Conservation (phyloP, 2,888 invertebrate species). For the Diarsia mendica region DNA sequence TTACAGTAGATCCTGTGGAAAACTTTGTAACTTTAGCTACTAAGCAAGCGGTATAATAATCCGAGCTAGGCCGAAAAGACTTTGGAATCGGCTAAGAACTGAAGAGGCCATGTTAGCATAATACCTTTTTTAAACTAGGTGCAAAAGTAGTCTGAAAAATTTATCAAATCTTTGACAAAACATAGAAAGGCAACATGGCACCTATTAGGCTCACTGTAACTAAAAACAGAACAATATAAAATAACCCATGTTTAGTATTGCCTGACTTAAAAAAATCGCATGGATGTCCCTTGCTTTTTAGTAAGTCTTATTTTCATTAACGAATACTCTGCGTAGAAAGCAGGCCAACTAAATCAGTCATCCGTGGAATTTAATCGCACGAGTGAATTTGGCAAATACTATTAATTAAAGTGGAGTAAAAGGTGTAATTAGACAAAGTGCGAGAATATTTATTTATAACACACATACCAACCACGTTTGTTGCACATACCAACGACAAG, state of each 20-base stretch:
- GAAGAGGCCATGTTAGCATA: neutral
- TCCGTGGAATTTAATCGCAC: neutral
- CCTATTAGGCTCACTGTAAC: neutral
- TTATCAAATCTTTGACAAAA: neutral
- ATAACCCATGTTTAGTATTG: neutral
- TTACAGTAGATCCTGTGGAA: too few relatives aligned
- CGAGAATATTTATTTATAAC: conserved; percentile 1
- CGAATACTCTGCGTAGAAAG: neutral
- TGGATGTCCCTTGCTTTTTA: neutral
- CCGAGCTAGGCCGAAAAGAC: too few relatives aligned
- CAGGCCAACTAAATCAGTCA: neutral
- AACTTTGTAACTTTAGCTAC: too few relatives aligned
- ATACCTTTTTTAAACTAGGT: neutral
- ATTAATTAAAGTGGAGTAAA: conserved; percentile 14
- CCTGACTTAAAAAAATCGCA: neutral
- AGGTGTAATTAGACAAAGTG: conserved; percentile 2
- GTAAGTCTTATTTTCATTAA: neutral
- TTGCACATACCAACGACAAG: too few relatives aligned
- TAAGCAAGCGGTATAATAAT: too few relatives aligned
- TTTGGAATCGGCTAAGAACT: too few relatives aligned
- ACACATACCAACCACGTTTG: too few relatives aligned
- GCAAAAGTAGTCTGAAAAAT: neutral
- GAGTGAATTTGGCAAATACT: conserved; percentile 13
- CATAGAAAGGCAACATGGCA: neutral
- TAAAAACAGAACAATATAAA: neutral